Evolutionary conservation across 2,113 vertebrate genomes (phyloP).

Genomic region (Leptodactylus fuscus): DNA sequence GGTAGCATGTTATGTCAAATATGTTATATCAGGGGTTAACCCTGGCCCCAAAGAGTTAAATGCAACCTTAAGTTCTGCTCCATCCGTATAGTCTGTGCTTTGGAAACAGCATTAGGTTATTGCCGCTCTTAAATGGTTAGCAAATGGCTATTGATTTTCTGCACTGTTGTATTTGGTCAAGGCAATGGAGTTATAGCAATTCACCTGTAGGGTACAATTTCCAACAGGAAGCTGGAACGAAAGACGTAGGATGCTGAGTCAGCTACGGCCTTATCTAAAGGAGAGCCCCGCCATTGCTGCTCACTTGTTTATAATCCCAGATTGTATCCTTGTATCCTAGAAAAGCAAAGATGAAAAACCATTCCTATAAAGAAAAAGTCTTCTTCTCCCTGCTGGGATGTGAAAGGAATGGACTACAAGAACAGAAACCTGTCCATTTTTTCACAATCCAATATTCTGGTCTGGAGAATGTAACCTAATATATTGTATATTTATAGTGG

Average conservation of each 20-base stretch:
- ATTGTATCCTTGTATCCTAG: neutral
- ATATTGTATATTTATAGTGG: no score
- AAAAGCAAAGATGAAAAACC: neutral
- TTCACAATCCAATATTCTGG: no score
- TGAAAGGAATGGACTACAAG: no score
- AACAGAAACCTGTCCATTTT: no score
- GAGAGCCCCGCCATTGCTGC: neutral
- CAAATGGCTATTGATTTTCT: constrained; percentile 45
- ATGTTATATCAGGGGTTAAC: no score
- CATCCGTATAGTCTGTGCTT: neutral
- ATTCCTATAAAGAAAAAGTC: neutral
- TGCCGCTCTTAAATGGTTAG: constrained; percentile 14
- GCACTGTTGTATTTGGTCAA: neutral
- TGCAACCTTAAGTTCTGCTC: neutral
- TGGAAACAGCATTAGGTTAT: constrained; percentile 14
- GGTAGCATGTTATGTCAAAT: no score
- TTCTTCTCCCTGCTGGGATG: no score
- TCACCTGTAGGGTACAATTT: neutral
- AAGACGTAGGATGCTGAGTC: no score
- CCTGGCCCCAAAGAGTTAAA: neutral
- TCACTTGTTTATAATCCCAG: no score
- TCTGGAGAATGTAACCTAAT: no score
- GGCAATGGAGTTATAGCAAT: neutral
- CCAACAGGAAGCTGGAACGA: neutral
- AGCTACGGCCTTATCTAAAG: neutral